phyloP scores from a whole-genome alignment of 2,113 vertebrate species.

The Merops nubicus region DNA sequence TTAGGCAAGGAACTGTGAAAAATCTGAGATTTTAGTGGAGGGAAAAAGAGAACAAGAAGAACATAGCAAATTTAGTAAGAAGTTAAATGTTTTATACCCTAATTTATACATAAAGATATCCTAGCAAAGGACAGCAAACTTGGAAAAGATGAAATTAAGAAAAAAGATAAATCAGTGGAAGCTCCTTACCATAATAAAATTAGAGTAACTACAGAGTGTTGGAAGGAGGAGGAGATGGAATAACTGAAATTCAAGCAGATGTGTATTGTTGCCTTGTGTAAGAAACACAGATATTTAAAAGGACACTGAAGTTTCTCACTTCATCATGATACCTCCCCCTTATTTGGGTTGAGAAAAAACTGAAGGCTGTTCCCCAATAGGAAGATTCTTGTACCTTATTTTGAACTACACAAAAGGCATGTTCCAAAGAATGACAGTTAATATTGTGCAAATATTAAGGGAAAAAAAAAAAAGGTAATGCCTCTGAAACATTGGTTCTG shows the following conservation, averaged over 20 bases:
- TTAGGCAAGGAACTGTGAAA: neutral
- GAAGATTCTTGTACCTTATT: neutral
- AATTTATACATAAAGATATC: neutral
- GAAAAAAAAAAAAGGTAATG: neutral
- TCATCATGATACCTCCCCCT: neutral
- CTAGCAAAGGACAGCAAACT: neutral
- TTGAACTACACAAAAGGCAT: neutral
- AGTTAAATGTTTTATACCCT: neutral
- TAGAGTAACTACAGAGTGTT: neutral
- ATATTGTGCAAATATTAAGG: neutral
- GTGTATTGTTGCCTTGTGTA: neutral
- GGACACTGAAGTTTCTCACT: neutral
- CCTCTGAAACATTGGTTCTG: neutral
- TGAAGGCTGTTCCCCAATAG: neutral
- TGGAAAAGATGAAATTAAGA: neutral
- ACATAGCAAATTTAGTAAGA: neutral
- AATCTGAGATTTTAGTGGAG: neutral
- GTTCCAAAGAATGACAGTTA: neutral
- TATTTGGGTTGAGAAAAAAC: neutral
- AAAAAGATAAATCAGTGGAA: accelerated
- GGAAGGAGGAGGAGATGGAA: neutral
- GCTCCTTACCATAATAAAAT: neutral
- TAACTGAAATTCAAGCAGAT: neutral
- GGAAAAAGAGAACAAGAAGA: neutral
- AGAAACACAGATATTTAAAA: neutral